These are phyloP conservation scores for Trisateles emortualis DNA, from an alignment of 2,888 invertebrate species.

Conservation along the genomic window DNA sequence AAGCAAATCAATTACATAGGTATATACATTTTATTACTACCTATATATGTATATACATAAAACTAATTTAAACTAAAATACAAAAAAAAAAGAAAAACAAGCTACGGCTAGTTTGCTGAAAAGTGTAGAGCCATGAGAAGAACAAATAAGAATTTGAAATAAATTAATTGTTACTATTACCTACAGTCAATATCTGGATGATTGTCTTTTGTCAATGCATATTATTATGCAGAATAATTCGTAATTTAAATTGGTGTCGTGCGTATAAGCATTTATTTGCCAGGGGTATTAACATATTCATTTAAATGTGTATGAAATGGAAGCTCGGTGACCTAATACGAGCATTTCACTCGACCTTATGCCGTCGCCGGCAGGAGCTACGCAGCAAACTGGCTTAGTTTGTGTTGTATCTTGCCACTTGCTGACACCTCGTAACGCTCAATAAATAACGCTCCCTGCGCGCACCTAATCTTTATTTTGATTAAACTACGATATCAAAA, in stretches of 20 bases:
- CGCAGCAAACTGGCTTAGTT: constrained; percentile 50
- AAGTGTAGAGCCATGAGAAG: too few species aligned
- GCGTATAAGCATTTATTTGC: constrained; percentile 72
- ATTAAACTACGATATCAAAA: constrained; percentile 70
- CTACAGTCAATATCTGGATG: constrained; percentile 15
- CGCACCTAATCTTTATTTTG: constrained; percentile 79
- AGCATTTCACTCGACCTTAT: constrained; percentile 70
- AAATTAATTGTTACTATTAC: not conserved
- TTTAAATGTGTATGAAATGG: constrained; percentile 73
- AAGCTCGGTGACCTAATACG: constrained; percentile 69
- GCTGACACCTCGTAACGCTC: constrained; percentile 37
- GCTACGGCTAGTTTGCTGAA: too few species aligned
- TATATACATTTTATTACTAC: too few species aligned
- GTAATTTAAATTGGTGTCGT: constrained; percentile 68
- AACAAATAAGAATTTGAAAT: too few species aligned
- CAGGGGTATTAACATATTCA: constrained; percentile 77
- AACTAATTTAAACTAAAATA: too few species aligned
- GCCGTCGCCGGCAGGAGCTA: constrained; percentile 50
- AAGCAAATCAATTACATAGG: too few species aligned
- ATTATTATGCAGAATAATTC: constrained; percentile 68
- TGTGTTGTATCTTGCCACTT: constrained; percentile 52
- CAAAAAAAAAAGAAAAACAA: too few species aligned
- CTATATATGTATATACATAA: too few species aligned
- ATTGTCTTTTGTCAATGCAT: constrained; percentile 42
- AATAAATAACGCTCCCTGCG: constrained; percentile 59